Conservation (phyloP, 2,113 vertebrate genomes). For the Nothocercus nigrocapillus region DNA sequence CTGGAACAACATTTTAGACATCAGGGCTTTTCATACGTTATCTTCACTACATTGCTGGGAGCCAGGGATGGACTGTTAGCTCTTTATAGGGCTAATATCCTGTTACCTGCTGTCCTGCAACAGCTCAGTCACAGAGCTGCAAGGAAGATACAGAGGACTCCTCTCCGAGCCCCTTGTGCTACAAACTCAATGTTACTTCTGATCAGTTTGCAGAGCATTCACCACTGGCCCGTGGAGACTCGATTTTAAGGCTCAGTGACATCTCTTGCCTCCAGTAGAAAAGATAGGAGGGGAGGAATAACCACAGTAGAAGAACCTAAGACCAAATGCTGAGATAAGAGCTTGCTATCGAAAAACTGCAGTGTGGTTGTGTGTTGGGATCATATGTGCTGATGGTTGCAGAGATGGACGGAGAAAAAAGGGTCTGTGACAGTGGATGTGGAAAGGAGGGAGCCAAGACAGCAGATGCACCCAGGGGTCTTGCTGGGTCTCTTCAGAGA, state of each 20-base stretch:
- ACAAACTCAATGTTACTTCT: fast-evolving
- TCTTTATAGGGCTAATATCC: not conserved
- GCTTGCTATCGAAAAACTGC: not conserved
- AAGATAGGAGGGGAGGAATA: not conserved
- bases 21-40: not conserved
- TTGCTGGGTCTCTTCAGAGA: not conserved
- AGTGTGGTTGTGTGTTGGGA: too few species aligned
- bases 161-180: not conserved
- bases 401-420: not conserved
- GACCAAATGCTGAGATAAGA: not conserved
- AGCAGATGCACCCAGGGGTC: fast-evolving
- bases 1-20: not conserved
- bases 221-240: not conserved
- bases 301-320: not conserved
- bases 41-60: not conserved
- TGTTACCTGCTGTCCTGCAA: not conserved
- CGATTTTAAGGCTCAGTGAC: not conserved
- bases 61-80: not conserved
- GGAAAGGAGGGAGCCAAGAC: not conserved
- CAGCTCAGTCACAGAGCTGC: fast-evolving
- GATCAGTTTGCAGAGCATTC: fast-evolving
- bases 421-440: not conserved
- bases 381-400: not conserved
- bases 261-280: not conserved
- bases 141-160: fast-evolving